Base-by-base conservation (phyloP, 2,888 invertebrate genomes). In the Archips xylosteana region DNA sequence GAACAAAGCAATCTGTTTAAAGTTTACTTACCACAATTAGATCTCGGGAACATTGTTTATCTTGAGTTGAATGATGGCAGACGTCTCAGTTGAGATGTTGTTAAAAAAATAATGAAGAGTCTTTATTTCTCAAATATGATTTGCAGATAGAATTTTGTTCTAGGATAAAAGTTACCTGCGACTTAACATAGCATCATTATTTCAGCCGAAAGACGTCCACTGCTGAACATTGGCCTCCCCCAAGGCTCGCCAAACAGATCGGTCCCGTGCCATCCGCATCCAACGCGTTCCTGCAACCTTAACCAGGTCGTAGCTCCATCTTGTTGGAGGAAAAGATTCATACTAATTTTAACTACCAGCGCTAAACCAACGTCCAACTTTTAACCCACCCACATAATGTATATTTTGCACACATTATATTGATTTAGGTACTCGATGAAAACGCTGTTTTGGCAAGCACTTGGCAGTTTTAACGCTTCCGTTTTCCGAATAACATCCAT, bases 1-100 rank as follows among this genome's bases (percentile, higher is more conserved):
- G 23, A 54, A 15, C 54, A 54, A 15, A 15, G 15, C 23, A 23
- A 49, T 49, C 49, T 49, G 12, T 54, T 54, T 54, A 54, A 23
- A 54, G 49, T n/a, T 9, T 15, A 54, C 54, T 23, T 34, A 64
- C 47, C 45, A 49, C 64, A 49, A 64, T 34, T 32, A 32, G 13
- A 49, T 60, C 42, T 4, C 64, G 63, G 32, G 15, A 42, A 71
- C 67, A 47, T 13, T 72, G 62, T 72, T 72, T 71, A 71, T 61
- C 36, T 54, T 45, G 8, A 42, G 13, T 54, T 62, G 72, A 72
- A 47, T 67, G 54, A 67, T 72, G 67, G 62, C 36, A 5, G 23
- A 67, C 54, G 39, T 54, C 54, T 8, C 13, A n/a, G 54, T 15
- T 62, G 60, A 67, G 59, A 12, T 34, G 39, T 64, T 15, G 23